A percentile compares a stretch with the other conserved stretches of the same genome.
Evolutionary conservation across 2,888 invertebrate species (phyloP).

Genomic region (Ctena decussata): DNA sequence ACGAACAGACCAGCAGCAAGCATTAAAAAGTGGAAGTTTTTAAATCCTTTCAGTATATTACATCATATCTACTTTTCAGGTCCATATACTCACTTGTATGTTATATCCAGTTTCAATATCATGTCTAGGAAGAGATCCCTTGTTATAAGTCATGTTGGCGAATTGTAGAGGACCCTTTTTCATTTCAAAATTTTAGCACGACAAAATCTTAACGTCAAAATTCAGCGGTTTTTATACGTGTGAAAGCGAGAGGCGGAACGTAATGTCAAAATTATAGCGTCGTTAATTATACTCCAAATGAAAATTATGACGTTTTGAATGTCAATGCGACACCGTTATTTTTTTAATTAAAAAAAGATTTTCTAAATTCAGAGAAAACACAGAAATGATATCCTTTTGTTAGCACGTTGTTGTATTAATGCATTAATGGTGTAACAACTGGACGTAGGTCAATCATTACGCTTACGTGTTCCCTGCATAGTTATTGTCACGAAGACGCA

Average conservation of each 20-base stretch:
- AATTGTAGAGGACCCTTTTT: background rate
- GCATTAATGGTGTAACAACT: no score
- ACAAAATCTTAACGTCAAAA: background rate
- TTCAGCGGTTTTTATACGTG: background rate
- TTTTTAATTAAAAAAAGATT: no score
- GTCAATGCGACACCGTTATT: background rate
- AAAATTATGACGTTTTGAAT: background rate
- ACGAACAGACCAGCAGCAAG: no score
- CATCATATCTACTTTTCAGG: no score
- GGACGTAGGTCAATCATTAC: no score
- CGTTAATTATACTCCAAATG: background rate
- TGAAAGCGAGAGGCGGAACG: background rate
- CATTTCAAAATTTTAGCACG: background rate
- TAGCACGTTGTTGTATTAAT: no score
- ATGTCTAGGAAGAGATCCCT: constrained; percentile 39
- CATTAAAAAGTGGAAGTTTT: no score
- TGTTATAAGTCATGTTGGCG: constrained; percentile 53
- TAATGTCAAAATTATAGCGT: background rate
- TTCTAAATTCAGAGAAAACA: no score
- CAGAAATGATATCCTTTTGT: no score
- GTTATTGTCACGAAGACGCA: no score
- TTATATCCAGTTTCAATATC: constrained; percentile 55
- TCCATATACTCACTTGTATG: constrained; percentile 38
- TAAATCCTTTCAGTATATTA: no score
- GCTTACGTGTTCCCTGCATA: no score